Conservation (phyloP, 2,888 invertebrate genomes). For the Conus canariensis region DNA sequence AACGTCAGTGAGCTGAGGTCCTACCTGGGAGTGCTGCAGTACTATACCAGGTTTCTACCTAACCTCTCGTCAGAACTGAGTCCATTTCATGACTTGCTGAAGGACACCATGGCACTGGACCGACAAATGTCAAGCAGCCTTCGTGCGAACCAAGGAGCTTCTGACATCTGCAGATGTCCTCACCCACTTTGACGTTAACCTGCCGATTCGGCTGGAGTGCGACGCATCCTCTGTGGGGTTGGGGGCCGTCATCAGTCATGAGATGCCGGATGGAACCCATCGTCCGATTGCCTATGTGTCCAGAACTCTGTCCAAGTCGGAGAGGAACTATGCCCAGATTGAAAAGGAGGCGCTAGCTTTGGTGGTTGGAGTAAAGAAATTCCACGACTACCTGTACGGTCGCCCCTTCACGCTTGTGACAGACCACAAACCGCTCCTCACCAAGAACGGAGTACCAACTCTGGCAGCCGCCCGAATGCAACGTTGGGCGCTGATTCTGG, state of each 20-base stretch:
- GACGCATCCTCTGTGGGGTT: conserved; percentile 76
- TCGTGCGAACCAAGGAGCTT: conserved; percentile 52
- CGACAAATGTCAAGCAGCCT: conserved; percentile 43
- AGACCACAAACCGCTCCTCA: conserved; percentile 77
- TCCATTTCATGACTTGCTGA: conserved; percentile 58
- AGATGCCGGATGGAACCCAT: conserved; percentile 72
- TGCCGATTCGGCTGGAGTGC: conserved; percentile 68
- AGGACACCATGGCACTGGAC: neutral
- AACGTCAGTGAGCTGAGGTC: conserved; percentile 43
- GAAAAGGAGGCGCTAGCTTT: conserved; percentile 73
- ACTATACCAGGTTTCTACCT: conserved; percentile 59
- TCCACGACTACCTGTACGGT: conserved; percentile 75
- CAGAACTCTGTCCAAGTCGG: conserved; percentile 59
- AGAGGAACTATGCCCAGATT: conserved; percentile 66
- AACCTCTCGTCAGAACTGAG: conserved; percentile 52
- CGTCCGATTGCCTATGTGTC: conserved; percentile 76
- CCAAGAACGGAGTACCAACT: conserved; percentile 63
- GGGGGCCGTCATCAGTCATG: conserved; percentile 58
- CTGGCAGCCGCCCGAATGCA: conserved; percentile 67
- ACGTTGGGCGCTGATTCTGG: conserved; percentile 65
- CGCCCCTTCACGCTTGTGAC: conserved; percentile 76
- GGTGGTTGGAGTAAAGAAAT: conserved; percentile 75
- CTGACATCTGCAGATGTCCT: conserved; percentile 44
- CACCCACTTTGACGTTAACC: conserved; percentile 58
- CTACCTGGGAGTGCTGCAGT: conserved; percentile 54